Percentiles rank a stretch among this genome's conserved stretches.
phyloP scores from a whole-genome alignment of 2,113 vertebrate species.

The Kobus ellipsiprymnus region DNA sequence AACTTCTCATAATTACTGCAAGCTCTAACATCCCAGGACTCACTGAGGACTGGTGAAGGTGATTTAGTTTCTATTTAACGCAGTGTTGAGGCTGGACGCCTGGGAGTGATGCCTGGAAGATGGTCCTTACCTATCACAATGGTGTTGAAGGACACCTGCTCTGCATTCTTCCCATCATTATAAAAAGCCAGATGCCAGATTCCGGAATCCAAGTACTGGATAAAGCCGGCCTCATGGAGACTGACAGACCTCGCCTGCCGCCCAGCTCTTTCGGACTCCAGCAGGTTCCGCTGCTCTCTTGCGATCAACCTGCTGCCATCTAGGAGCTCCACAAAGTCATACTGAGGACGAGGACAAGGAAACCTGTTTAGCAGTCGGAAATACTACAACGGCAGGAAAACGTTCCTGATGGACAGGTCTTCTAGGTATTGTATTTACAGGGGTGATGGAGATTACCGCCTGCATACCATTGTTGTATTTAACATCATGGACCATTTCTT shows the following conservation, averaged over 20 bases:
- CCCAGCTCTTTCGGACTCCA: conserved; percentile 81
- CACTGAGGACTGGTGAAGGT: neutral
- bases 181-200: conserved; percentile 99
- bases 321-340: conserved; percentile 97
- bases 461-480: rapidly evolving
- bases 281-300: conserved; percentile 87
- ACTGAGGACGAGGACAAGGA: conserved; percentile 80
- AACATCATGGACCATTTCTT: neutral
- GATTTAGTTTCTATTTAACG: neutral
- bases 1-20: neutral
- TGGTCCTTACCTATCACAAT: conserved; percentile 91
- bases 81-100: neutral
- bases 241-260: conserved; percentile 87
- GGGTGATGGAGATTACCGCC: neutral
- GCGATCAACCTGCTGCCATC: conserved; percentile 97
- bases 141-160: conserved; percentile 95
- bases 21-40: neutral
- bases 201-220: conserved; percentile 95
- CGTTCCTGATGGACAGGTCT: neutral
- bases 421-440: neutral
- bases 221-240: conserved; percentile 96
- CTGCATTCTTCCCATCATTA: conserved; percentile 93
- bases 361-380: neutral
- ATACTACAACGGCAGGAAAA: rapidly evolving
- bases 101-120: conserved; percentile 15